Evolutionary conservation across 2,797 vertebrate genomes (phyloP).

Genomic region (Psittacula derbiana): DNA sequence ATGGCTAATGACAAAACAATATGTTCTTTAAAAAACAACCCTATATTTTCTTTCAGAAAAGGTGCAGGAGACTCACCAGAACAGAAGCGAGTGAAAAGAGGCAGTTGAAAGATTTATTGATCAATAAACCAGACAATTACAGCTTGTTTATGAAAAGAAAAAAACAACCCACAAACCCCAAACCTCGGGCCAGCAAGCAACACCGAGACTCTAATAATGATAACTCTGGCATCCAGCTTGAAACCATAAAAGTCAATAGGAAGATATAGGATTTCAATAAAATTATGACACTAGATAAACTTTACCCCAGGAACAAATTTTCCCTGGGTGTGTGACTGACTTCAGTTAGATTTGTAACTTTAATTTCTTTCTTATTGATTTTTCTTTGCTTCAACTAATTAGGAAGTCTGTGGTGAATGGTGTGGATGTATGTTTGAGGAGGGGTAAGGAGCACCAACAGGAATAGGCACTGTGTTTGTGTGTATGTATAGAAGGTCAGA

Average conservation of each 20-base stretch:
- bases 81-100: constrained; percentile 23
- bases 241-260: constrained; percentile 78
- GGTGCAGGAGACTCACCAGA: constrained; percentile 22
- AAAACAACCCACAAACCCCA: neutral
- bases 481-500: neutral
- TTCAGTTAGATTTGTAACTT: constrained; percentile 81
- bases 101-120: constrained; percentile 75
- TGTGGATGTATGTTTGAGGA: neutral
- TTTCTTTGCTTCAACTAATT: constrained; percentile 73
- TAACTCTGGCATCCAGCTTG: constrained; percentile 69
- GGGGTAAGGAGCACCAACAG: neutral
- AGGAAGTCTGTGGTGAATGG: constrained; percentile 8
- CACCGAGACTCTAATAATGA: constrained; percentile 61
- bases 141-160: constrained; percentile 72
- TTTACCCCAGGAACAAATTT: constrained; percentile 76
- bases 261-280: constrained; percentile 85
- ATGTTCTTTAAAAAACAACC: constrained; percentile 43
- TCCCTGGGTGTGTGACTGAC: constrained; percentile 70
- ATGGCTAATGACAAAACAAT: constrained; percentile 66
- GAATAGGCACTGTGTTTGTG: neutral
- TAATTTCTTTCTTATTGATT: constrained; percentile 80
- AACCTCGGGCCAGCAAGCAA: constrained; percentile 51
- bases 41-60: constrained; percentile 6
- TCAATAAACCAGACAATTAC: constrained; percentile 76
- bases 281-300: constrained; percentile 80